Evolutionary conservation across 2,797 vertebrate species (phyloP), one percentile per base, ranked within the genome.

Genomic region (Remorina albescens): DNA sequence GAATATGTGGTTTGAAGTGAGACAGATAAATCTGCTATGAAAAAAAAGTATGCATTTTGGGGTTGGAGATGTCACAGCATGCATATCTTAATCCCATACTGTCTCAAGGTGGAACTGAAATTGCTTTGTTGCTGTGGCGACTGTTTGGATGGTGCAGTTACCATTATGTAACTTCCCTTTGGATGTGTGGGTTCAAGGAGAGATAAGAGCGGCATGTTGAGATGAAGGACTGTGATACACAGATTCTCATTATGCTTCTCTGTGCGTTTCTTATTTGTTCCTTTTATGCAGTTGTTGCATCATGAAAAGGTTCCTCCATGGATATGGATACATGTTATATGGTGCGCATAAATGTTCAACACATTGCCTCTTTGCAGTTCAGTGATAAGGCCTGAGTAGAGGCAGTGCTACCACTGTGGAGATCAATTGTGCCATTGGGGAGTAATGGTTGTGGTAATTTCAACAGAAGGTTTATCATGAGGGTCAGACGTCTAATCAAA

Each of bases 401-500:
- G 54, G 53, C 59, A 54, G 26, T 57, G 51, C 63, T 58, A 59
- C 6, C 5, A 63, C 18, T 49, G 11, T 47, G 46, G 10, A 47
- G 21, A 44, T 67, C 37, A 13, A 58, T n/a, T 50, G 26, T 11
- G n/a, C 28, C 6, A 1, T 39, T 2, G 59, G 28, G 9, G 6
- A 6, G 5, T 51, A 66, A 67, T 64, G 55, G 54, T 70, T 49
- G 26, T 76, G 62, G 73, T 39, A n/a, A 51, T 61, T 13, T 15
- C 28, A 28, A 19, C 26, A 71, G 62, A 81, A 74, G 63, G 44
- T 42, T 77, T 32, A 67, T 82, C 64, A 68, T 67, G 66, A 56
- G 67, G 30, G 61, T 75, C 57, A 72, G 53, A 51, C 56, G 47
- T 51, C 67, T 57, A 75, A 78, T 75, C 57, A 70, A 65, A 63